A percentile compares a stretch with the other conserved stretches of the same genome.
Evolutionary conservation across 2,888 invertebrate species (phyloP).

Genomic region (Nephrotoma appendiculata): DNA sequence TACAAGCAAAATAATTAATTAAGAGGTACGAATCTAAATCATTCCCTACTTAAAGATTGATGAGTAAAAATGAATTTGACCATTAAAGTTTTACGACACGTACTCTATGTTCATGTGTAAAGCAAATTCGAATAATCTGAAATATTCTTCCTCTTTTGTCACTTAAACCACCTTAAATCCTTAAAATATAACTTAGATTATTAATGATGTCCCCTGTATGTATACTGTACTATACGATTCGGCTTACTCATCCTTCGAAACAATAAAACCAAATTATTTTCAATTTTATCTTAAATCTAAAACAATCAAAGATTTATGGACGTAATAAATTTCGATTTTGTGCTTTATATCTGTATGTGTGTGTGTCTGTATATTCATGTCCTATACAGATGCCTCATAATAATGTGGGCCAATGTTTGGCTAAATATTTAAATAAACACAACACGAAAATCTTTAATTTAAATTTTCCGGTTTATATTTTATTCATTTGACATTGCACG

Average conservation of each 20-base stretch:
- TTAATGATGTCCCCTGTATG: not conserved
- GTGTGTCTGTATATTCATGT: not conserved
- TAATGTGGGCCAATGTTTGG: not conserved
- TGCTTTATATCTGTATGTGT: not conserved
- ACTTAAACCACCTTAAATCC: not conserved
- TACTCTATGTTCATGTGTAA: not conserved
- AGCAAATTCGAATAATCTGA: not conserved
- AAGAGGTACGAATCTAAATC: no score
- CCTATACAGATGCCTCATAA: not conserved
- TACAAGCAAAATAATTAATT: no score
- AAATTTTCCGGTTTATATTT: not conserved
- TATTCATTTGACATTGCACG: not conserved
- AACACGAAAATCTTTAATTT: not conserved
- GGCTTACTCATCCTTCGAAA: not conserved
- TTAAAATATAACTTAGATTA: not conserved
- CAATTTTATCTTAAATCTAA: not conserved
- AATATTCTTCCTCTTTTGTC: not conserved
- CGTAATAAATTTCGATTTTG: not conserved
- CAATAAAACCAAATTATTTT: not conserved
- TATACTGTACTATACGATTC: no score
- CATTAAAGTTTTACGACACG: not conserved
- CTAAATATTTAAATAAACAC: not conserved
- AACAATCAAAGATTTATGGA: not conserved
- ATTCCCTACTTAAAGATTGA: no score
- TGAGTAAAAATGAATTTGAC: not conserved